These are phyloP conservation scores for Papilio polytes DNA, from an alignment of 1,140 invertebrate genomes.

Conservation along the genomic window DNA sequence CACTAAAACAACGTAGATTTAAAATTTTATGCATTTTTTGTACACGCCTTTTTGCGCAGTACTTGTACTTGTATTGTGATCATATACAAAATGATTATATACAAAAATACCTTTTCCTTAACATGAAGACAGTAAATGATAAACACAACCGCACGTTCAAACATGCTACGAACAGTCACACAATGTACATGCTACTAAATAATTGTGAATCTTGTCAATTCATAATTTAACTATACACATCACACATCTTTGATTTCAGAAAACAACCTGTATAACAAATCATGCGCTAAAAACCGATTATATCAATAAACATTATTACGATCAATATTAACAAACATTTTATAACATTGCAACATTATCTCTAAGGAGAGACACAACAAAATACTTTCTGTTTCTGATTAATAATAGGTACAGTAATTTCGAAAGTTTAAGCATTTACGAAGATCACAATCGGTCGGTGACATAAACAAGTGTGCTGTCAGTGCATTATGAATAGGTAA, in stretches of 20 bases:
- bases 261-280: too few relatives aligned
- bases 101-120: not conserved
- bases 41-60: not conserved
- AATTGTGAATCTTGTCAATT: not conserved
- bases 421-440: not conserved
- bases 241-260: too few relatives aligned
- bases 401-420: not conserved
- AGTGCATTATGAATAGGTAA: not conserved
- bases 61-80: not conserved
- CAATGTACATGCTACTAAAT: not conserved
- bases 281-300: not conserved
- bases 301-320: too few relatives aligned
- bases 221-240: not conserved
- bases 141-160: not conserved
- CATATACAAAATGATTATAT: not conserved
- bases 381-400: too few relatives aligned
- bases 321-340: too few relatives aligned
- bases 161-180: not conserved
- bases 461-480: not conserved
- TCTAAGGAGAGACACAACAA: too few relatives aligned
- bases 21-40: not conserved
- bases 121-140: not conserved
- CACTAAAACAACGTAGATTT: not conserved
- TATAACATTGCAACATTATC: too few relatives aligned
- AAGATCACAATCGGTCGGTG: not conserved